Conservation (phyloP, 2,113 vertebrate species). For the Erpornis zantholeuca region DNA sequence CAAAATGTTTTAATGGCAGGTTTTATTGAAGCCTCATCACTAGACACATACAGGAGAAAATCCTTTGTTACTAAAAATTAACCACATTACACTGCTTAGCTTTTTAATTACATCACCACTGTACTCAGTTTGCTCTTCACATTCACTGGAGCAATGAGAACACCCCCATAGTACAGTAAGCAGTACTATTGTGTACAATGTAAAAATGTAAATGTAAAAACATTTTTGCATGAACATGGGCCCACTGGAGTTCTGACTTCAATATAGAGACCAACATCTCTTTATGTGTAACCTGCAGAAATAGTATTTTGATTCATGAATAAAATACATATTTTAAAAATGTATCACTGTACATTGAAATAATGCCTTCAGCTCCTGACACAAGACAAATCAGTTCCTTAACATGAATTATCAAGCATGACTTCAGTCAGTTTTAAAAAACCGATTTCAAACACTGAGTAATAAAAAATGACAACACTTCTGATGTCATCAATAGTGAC, state of each 20-base stretch:
- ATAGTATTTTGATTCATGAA: background rate
- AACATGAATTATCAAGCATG: background rate
- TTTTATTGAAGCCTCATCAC: background rate
- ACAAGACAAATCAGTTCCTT: background rate
- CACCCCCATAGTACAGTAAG: background rate
- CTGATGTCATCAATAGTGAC: conserved; percentile 47
- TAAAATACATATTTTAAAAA: background rate
- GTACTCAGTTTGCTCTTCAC: background rate
- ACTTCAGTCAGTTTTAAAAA: background rate
- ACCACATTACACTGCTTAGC: background rate
- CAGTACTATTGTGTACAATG: too few relatives aligned
- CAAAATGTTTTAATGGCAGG: background rate
- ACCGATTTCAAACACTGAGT: background rate
- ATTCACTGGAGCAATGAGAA: background rate
- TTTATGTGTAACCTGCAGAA: background rate
- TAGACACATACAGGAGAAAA: background rate
- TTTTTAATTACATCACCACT: background rate
- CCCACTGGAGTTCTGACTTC: background rate
- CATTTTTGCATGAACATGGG: background rate
- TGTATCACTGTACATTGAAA: background rate
- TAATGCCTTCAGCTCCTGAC: background rate
- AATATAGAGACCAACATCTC: background rate
- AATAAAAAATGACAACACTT: conserved; percentile 46
- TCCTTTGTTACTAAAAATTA: background rate
- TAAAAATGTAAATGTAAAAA: background rate